phyloP scores from a whole-genome alignment of 2,797 vertebrate species.

The Coilia nasus region DNA sequence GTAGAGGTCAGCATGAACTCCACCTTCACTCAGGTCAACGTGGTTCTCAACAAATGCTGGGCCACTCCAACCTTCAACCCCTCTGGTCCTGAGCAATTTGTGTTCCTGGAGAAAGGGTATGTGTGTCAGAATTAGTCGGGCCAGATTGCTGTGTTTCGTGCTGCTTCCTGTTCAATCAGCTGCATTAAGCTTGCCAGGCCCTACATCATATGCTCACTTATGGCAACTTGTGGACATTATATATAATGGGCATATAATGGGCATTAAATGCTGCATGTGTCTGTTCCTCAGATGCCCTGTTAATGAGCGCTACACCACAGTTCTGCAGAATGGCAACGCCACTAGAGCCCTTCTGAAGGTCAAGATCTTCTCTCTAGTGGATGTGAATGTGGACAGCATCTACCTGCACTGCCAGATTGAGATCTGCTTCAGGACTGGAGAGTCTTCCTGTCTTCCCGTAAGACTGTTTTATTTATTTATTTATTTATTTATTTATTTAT shows the following conservation, averaged over 20 bases:
- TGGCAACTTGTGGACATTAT: too few relatives aligned
- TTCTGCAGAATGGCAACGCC: constrained; percentile 84
- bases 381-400: constrained; percentile 77
- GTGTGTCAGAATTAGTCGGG: not conserved
- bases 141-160: too few relatives aligned
- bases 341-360: constrained; percentile 82
- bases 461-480: constrained; percentile 57
- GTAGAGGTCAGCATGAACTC: constrained; percentile 83
- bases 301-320: constrained; percentile 67
- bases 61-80: constrained; percentile 79
- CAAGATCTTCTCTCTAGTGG: constrained; percentile 83
- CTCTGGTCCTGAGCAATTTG: constrained; percentile 51
- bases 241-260: too few relatives aligned
- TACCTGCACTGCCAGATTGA: constrained; percentile 87
- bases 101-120: constrained; percentile 85
- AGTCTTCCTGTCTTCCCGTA: constrained; percentile 78
- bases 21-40: constrained; percentile 76
- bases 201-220: too few relatives aligned
- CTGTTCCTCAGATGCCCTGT: constrained; percentile 79
- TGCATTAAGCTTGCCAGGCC: too few relatives aligned
- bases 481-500: too few relatives aligned
- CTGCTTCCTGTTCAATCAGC: too few relatives aligned
- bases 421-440: constrained; percentile 77
- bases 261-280: too few relatives aligned
- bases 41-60: constrained; percentile 89